A percentile compares a stretch with the other conserved stretches of the same genome.
Conservation (phyloP, 2,888 invertebrate genomes). For the Cetonia aurata region DNA sequence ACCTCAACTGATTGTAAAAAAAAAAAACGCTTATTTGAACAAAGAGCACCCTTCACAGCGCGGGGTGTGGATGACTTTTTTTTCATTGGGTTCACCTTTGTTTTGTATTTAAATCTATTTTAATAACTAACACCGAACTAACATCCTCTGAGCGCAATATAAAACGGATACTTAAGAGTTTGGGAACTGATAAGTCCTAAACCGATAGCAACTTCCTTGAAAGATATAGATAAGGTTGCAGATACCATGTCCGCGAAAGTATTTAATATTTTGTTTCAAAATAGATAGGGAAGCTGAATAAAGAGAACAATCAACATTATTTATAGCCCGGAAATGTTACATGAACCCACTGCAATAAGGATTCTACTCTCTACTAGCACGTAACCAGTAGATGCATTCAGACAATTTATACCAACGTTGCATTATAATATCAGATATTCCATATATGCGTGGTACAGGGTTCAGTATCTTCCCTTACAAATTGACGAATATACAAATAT, state of each 20-base stretch:
- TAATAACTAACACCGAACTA: constrained; percentile 10
- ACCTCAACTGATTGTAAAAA: no score
- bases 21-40: no score
- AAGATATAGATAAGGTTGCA: constrained; percentile 57
- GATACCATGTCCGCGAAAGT: constrained; percentile 47
- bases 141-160: constrained; percentile 16
- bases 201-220: constrained; percentile 61
- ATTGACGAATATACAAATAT: no score
- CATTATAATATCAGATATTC: no score
- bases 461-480: no score
- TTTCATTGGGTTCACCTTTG: neutral
- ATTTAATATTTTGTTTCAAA: constrained; percentile 34
- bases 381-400: no score
- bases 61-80: neutral
- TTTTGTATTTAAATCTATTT: neutral
- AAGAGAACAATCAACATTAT: constrained; percentile 40
- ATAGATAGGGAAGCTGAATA: constrained; percentile 33
- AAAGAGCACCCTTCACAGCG: no score
- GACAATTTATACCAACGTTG: no score
- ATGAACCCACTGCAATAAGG: no score
- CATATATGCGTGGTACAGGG: no score
- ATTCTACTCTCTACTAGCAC: no score
- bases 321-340: constrained; percentile 4
- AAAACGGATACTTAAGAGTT: constrained; percentile 59
- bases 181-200: constrained; percentile 59